Conservation (phyloP, 2,113 vertebrate genomes). For the Cynoglossus semilaevis region DNA sequence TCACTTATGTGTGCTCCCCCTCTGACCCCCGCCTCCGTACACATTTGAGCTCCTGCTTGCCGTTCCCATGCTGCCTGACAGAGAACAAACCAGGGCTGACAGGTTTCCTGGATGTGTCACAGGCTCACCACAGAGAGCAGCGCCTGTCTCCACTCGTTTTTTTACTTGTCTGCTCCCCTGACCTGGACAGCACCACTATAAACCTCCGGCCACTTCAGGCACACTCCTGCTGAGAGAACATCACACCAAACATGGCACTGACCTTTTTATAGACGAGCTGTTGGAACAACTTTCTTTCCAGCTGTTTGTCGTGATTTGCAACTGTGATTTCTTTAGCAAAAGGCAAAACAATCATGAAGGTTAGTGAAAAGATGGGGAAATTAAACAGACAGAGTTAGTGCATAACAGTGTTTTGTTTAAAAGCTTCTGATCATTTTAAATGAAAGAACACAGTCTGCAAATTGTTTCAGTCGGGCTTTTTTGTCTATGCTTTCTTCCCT, state of each 20-base stretch:
- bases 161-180: constrained; percentile 43
- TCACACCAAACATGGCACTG: constrained; percentile 17
- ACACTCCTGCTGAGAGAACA: constrained; percentile 37
- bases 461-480: neutral
- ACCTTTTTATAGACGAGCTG: constrained; percentile 15
- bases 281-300: constrained; percentile 2
- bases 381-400: neutral
- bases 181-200: constrained; percentile 37
- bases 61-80: constrained; percentile 58
- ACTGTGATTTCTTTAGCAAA: no score
- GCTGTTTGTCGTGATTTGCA: constrained; percentile 10
- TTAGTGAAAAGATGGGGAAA: neutral
- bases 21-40: constrained; percentile 6
- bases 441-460: no score
- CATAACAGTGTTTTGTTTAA: no score
- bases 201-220: constrained; percentile 23
- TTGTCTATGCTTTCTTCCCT: constrained; percentile 14
- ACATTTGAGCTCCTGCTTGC: constrained; percentile 26
- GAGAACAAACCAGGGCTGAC: constrained; percentile 63
- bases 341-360: no score
- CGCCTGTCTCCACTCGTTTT: constrained; percentile 69
- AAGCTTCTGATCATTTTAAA: constrained; percentile 1
- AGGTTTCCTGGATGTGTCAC: constrained; percentile 65
- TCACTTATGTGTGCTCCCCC: constrained; percentile 3
- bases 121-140: constrained; percentile 62